These are phyloP conservation scores for Micrasema minimum DNA, from an alignment of 1,140 invertebrate genomes.

Conservation along the genomic window DNA sequence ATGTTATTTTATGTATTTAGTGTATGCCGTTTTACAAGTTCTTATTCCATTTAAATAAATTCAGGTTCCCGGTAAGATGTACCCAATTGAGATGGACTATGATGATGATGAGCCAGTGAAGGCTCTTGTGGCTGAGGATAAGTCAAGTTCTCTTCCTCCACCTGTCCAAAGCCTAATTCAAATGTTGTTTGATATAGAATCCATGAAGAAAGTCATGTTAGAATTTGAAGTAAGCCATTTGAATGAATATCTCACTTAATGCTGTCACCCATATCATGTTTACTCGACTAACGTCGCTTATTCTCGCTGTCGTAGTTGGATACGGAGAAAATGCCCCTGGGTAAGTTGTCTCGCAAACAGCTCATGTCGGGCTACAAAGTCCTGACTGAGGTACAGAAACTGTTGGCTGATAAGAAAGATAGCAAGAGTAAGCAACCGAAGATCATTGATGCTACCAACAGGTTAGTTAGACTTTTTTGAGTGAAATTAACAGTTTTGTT, in stretches of 20 bases:
- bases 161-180: slow-evolving; percentile 86
- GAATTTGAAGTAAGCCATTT: slow-evolving; percentile 84
- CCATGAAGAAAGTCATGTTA: slow-evolving; percentile 91
- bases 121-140: slow-evolving; percentile 58
- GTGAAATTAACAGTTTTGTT: no score
- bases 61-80: slow-evolving; percentile 78
- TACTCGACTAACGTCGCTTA: background rate
- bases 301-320: slow-evolving; percentile 74
- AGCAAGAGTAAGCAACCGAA: slow-evolving; percentile 63
- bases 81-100: slow-evolving; percentile 93
- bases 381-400: slow-evolving; percentile 78
- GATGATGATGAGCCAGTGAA: slow-evolving; percentile 66
- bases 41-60: background rate
- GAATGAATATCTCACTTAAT: no score
- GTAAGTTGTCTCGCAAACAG: slow-evolving; percentile 93
- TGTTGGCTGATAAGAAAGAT: slow-evolving; percentile 65
- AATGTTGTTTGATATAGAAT: slow-evolving; percentile 90
- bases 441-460: slow-evolving; percentile 88
- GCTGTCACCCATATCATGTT: no score
- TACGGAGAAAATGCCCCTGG: slow-evolving; percentile 96
- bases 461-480: no score
- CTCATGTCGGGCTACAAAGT: slow-evolving; percentile 87
- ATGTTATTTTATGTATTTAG: no score
- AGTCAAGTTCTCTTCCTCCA: slow-evolving; percentile 76
- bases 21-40: no score